Percentiles rank a stretch among this genome's conserved stretches.
These are phyloP conservation scores for Coleophora flavipennella DNA, from an alignment of 2,888 invertebrate species.

Conservation along the genomic window DNA sequence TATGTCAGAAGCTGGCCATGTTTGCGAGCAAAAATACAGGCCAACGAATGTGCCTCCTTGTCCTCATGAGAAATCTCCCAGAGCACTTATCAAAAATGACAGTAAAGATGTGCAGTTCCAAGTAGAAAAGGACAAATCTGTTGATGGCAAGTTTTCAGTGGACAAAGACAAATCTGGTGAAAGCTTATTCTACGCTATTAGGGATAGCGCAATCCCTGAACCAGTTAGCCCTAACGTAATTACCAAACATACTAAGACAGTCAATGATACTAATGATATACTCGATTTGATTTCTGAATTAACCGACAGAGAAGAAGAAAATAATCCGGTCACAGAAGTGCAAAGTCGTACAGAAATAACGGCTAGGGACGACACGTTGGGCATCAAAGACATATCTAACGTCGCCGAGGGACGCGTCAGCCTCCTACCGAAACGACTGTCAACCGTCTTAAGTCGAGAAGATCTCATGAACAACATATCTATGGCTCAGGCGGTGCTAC, in stretches of 20 bases:
- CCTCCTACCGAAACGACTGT: slow-evolving; percentile 30
- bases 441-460: slow-evolving; percentile 39
- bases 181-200: slow-evolving; percentile 28
- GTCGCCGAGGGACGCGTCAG: slow-evolving; percentile 22
- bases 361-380: background rate
- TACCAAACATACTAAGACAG: no score
- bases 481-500: slow-evolving; percentile 40
- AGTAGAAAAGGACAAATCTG: background rate
- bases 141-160: slow-evolving; percentile 1
- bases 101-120: background rate
- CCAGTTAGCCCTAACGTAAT: no score
- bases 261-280: slow-evolving; percentile 38
- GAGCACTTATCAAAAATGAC: background rate
- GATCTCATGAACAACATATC: slow-evolving; percentile 45
- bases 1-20: no score
- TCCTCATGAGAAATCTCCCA: background rate
- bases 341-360: slow-evolving; percentile 5
- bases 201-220: slow-evolving; percentile 18
- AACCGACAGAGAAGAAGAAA: slow-evolving; percentile 27
- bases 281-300: slow-evolving; percentile 44
- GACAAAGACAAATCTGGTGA: slow-evolving; percentile 8
- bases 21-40: no score
- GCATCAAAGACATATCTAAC: background rate
- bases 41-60: no score
- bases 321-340: slow-evolving; percentile 12